phyloP scores from a whole-genome alignment of 2,888 invertebrate species.

The Plutella xylostella region DNA sequence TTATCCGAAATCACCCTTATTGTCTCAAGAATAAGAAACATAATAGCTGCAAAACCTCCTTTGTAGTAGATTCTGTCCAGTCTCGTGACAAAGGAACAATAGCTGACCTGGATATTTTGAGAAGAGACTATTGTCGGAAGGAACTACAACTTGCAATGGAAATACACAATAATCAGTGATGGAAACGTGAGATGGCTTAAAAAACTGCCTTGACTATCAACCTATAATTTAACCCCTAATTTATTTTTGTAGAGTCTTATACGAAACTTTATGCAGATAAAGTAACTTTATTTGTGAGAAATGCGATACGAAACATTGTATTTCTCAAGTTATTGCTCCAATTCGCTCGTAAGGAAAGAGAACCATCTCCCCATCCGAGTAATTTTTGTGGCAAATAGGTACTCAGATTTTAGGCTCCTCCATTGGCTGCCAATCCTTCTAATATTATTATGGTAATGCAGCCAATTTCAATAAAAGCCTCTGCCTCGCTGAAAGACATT shows the following conservation, averaged over 20 bases:
- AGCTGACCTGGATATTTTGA: conserved; percentile 8
- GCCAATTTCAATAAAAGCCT: conserved; percentile 67
- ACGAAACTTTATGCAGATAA: too few relatives aligned
- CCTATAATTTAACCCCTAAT: too few relatives aligned
- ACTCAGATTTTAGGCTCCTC: conserved; percentile 57
- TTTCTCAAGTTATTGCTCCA: too few relatives aligned
- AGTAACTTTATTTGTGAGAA: too few relatives aligned
- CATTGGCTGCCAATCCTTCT: conserved; percentile 62
- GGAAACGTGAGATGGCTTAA: too few relatives aligned
- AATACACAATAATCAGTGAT: too few relatives aligned
- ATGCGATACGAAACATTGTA: too few relatives aligned
- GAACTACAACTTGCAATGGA: conserved; percentile 1
- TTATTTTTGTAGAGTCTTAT: too few relatives aligned
- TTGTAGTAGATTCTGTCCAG: conserved; percentile 1
- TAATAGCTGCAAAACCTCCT: not conserved
- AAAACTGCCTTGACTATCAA: too few relatives aligned
- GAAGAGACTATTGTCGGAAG: too few relatives aligned
- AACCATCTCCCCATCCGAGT: not conserved
- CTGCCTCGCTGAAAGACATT: conserved; percentile 41
- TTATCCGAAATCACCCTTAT: not conserved
- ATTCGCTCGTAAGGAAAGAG: too few relatives aligned
- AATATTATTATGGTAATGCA: conserved; percentile 67
- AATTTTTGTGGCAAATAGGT: conserved; percentile 12
- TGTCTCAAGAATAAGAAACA: not conserved
- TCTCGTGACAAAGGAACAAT: conserved; percentile 8